Percentiles rank a stretch among this genome's conserved stretches.
phyloP scores from a whole-genome alignment of 2,888 invertebrate genomes.

The Anagyrus pseudococci region DNA sequence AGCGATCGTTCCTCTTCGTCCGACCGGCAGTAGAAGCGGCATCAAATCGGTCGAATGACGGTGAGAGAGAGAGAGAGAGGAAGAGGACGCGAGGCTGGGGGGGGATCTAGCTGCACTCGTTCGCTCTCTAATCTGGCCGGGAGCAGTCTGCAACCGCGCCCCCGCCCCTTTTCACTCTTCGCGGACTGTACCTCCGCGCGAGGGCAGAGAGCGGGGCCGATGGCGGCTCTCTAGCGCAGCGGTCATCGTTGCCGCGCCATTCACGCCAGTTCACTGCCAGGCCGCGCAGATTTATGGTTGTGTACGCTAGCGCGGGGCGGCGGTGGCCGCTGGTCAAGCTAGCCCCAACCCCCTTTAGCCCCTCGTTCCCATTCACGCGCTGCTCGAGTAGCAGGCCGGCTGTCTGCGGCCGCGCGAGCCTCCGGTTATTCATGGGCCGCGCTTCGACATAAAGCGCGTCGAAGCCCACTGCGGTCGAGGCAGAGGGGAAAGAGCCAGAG shows the following conservation, averaged over 20 bases:
- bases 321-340: not conserved
- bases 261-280: conserved; percentile 58
- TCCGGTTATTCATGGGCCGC: conserved; percentile 9
- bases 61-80: no score
- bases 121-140: conserved; percentile 23
- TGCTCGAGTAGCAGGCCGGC: not conserved
- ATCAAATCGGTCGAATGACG: no score
- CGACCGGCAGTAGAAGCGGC: no score
- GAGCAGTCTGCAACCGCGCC: not conserved
- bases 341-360: no score
- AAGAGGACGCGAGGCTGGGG: not conserved
- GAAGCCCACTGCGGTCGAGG: no score
- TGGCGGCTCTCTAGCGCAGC: no score
- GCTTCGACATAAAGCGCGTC: conserved; percentile 23
- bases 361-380: not conserved
- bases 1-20: no score
- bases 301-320: conserved; percentile 42
- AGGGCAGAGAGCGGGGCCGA: no score
- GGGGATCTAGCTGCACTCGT: not conserved
- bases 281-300: conserved; percentile 56
- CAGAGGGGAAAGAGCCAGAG: no score
- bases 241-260: conserved; percentile 52
- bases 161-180: conserved; percentile 38
- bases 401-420: not conserved
- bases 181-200: conserved; percentile 42